A percentile compares a stretch with the other conserved stretches of the same genome.
Conservation (phyloP, 2,888 invertebrate species). For the Pemphredon lugubris region DNA sequence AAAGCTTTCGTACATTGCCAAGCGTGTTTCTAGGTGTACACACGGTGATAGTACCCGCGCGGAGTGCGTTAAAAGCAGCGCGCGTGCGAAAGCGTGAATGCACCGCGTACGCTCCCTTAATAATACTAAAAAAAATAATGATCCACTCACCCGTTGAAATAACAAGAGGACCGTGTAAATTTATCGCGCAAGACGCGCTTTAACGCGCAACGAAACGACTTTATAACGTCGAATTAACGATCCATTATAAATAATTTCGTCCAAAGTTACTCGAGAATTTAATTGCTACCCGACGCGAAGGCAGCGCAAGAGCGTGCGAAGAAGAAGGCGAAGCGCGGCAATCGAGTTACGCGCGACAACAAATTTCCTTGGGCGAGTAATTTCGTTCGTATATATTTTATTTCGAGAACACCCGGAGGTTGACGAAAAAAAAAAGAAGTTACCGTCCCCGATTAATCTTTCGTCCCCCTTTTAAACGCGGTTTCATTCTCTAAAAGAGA, state of each 20-base stretch:
- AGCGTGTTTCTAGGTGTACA: no score
- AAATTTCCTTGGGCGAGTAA: no score
- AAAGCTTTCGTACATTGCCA: no score
- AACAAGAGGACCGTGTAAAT: conserved; percentile 6
- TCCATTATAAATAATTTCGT: neutral
- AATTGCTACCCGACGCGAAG: neutral
- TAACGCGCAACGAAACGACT: neutral
- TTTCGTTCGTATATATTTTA: no score
- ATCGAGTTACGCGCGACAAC: no score
- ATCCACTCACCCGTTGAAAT: conserved; percentile 1
- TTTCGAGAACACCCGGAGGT: no score
- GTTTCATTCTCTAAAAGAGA: no score
- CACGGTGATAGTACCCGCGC: conserved; percentile 12
- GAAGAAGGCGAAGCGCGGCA: no score
- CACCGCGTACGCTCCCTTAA: neutral
- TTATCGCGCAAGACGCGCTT: neutral
- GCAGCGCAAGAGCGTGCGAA: no score
- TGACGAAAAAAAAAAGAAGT: no score
- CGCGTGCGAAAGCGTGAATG: neutral
- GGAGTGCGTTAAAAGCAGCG: conserved; percentile 29
- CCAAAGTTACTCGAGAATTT: conserved; percentile 6
- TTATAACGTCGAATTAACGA: conserved; percentile 3
- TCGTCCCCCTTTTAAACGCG: no score
- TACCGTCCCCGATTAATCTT: no score
- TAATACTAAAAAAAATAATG: conserved; percentile 18